Base-by-base conservation (phyloP, 2,797 vertebrate species). In the Notolabrus celidotus region DNA sequence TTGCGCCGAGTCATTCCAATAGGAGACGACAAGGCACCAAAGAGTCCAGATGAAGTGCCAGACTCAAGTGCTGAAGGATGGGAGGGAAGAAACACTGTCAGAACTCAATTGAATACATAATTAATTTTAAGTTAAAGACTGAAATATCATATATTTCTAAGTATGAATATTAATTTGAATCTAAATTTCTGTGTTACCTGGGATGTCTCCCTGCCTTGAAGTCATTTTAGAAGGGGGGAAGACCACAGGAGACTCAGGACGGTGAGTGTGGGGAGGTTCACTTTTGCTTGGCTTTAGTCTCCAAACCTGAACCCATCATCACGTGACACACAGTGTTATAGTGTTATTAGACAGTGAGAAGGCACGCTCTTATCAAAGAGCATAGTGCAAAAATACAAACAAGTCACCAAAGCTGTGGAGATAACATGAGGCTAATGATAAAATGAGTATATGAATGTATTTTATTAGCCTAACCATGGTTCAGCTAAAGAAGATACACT, bases 1-100 rank as follows among this genome's bases (percentile, higher is more conserved):
- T 95, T 95, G 72, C 86, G 94, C 19, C 98, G 94, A 17, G 79
- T 84, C 82, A 97, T 94, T 52, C 94, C 94, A 3, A 96, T 54
- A 4, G 98, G 96, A 83, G 95, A 89, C 8, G 97, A 96, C 82
- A 96, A 92, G 79, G 93, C 93, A 2, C 55, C 27, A 1, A 85
- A 86, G 25, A 92, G 19, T n/a, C 82, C 73, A 0, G 84, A 67
- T 0, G 88, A 41, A 0, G 53, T 47, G 47, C 80, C 45, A 5
- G 85, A 86, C 67, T 93, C 91, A 16, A 93, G 62, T 2, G 84
- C 92, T 93, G 55, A 50, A 52, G 23, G 7, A 67, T 41, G n/a
- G 10, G 5, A 66, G 23, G 15, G 8, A 36, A 43, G 2, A 58
- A 61, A 4, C 42, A 19, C 50, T 12, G 17, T 42, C 22, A 42